Evolutionary conservation across 2,888 invertebrate genomes (phyloP).

Genomic region (Latheticus oryzae): DNA sequence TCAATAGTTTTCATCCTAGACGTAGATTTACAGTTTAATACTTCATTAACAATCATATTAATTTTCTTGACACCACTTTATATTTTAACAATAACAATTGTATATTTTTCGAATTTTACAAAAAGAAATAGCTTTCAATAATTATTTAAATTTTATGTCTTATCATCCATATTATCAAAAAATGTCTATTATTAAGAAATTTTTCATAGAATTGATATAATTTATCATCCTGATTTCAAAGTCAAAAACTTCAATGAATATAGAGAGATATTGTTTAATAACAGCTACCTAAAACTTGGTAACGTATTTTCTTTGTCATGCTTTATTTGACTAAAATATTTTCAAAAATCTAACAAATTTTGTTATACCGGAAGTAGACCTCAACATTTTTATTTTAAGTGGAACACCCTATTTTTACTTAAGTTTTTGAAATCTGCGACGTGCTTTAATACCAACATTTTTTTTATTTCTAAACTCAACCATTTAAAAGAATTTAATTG

Average conservation of each 20-base stretch:
- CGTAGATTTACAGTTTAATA: neutral
- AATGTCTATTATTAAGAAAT: neutral
- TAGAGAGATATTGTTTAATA: constrained; percentile 5
- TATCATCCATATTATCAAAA: neutral
- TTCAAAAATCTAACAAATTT: too few species aligned
- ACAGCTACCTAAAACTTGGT: too few species aligned
- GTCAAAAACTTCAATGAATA: neutral
- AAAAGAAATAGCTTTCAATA: neutral
- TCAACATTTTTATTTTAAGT: too few species aligned
- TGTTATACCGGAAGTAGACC: too few species aligned
- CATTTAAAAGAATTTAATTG: too few species aligned
- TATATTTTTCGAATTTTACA: constrained; percentile 1
- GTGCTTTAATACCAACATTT: too few species aligned
- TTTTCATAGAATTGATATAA: neutral
- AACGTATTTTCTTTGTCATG: too few species aligned
- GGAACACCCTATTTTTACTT: too few species aligned
- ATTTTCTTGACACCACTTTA: constrained; percentile 2
- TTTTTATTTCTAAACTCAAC: too few species aligned
- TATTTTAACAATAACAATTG: neutral
- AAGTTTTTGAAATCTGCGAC: too few species aligned
- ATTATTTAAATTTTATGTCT: constrained; percentile 4
- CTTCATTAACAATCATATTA: neutral
- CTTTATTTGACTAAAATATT: too few species aligned
- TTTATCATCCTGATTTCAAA: constrained; percentile 2
- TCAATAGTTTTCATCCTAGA: constrained; percentile 2